Conservation (phyloP, 2,888 invertebrate genomes). For the Drosophila flavopinicola region DNA sequence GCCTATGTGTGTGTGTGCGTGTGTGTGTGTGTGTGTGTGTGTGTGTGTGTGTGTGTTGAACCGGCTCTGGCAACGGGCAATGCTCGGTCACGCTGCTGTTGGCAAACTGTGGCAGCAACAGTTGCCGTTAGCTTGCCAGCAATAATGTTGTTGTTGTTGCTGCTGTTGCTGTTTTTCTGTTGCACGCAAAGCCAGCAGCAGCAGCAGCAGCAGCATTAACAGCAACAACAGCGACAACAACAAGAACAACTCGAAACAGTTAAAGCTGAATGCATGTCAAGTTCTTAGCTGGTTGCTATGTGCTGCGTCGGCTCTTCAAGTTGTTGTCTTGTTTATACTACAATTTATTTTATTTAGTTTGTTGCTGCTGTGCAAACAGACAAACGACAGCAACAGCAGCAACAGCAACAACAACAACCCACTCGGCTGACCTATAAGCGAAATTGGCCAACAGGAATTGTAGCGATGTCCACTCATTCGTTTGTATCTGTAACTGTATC, state of each 20-base stretch:
- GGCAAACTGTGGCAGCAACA: constrained; percentile 66
- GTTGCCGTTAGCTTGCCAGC: constrained; percentile 68
- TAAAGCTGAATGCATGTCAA: constrained; percentile 62
- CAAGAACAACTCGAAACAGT: constrained; percentile 42
- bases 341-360: constrained; percentile 74
- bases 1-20: constrained; percentile 1
- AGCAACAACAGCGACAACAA: constrained; percentile 25
- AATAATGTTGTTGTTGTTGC: constrained; percentile 56
- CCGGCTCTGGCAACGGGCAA: constrained; percentile 57
- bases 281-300: constrained; percentile 48
- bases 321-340: constrained; percentile 65
- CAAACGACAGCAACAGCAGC: constrained; percentile 29
- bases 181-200: constrained; percentile 58
- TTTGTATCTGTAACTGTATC: constrained; percentile 10
- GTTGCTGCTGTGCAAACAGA: constrained; percentile 52
- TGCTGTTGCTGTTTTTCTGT: constrained; percentile 54
- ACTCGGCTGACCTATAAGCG: constrained; percentile 74
- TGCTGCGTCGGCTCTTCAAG: constrained; percentile 26
- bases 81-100: constrained; percentile 62
- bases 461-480: constrained; percentile 35
- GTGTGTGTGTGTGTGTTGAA: constrained; percentile 56
- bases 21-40: constrained; percentile 9
- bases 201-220: constrained; percentile 30
- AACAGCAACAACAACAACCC: constrained; percentile 32
- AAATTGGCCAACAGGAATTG: constrained; percentile 77